Evolutionary conservation across 2,797 vertebrate genomes (phyloP).

Genomic region (Moxostoma hubbsi): DNA sequence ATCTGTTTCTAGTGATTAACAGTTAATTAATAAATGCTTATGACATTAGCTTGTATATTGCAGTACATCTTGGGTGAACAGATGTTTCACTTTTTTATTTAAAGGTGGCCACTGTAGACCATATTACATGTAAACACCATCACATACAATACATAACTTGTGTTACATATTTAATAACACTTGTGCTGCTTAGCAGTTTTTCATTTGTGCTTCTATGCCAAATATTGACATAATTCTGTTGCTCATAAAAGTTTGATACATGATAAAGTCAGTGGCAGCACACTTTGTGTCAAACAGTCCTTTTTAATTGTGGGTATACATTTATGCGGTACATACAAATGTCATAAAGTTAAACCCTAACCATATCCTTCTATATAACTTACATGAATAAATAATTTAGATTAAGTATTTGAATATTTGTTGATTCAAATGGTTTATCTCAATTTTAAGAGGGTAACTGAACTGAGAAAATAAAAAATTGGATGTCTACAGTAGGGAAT

Average conservation of each 20-base stretch:
- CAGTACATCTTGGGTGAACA: not conserved
- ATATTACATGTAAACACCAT: not conserved
- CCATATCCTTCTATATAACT: too few relatives aligned
- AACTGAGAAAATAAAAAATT: too few relatives aligned
- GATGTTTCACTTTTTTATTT: slow-evolving; percentile 5
- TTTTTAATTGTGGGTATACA: too few relatives aligned
- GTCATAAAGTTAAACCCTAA: too few relatives aligned
- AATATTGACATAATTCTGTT: not conserved
- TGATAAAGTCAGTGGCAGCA: not conserved
- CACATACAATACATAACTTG: not conserved
- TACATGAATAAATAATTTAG: too few relatives aligned
- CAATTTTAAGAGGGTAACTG: too few relatives aligned
- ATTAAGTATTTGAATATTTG: too few relatives aligned
- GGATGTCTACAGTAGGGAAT: too few relatives aligned
- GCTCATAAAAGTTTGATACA: not conserved
- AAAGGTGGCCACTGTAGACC: not conserved
- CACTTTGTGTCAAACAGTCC: too few relatives aligned
- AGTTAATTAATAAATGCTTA: not conserved
- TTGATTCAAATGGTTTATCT: too few relatives aligned
- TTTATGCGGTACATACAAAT: too few relatives aligned
- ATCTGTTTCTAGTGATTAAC: slow-evolving; percentile 10
- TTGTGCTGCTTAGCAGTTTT: not conserved
- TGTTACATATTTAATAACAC: not conserved
- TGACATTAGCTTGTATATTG: not conserved
- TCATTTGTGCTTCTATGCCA: not conserved